phyloP scores from a whole-genome alignment of 2,113 vertebrate species.

The Rhea americana region DNA sequence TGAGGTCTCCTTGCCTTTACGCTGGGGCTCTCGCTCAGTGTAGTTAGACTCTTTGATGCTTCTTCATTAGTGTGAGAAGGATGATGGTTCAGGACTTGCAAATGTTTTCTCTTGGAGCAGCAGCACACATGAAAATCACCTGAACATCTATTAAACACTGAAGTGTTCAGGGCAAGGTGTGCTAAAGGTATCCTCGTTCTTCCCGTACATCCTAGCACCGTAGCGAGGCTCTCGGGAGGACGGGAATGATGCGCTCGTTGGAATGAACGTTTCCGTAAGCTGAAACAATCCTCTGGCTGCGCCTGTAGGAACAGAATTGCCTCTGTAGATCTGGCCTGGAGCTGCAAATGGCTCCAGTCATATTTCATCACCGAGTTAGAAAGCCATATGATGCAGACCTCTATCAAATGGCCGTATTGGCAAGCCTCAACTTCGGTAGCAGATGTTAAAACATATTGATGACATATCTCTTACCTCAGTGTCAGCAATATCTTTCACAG shows the following conservation, averaged over 20 bases:
- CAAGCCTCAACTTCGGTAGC: neutral
- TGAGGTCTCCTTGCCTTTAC: neutral
- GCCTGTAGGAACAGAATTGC: neutral
- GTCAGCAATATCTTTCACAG: neutral
- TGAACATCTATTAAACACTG: neutral
- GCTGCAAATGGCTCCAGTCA: neutral
- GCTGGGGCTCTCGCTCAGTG: neutral
- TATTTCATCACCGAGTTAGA: accelerated
- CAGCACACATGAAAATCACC: neutral
- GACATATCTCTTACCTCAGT: neutral
- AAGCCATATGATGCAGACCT: neutral
- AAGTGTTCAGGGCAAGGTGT: neutral
- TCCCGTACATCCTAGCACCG: neutral
- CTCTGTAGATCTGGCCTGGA: neutral
- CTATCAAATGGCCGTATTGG: neutral
- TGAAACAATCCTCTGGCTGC: neutral
- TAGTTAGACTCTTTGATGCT: neutral
- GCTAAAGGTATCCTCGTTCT: neutral
- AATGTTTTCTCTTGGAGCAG: neutral
- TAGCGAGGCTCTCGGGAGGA: neutral
- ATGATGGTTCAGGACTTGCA: neutral
- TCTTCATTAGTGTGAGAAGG: neutral
- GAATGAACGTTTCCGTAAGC: neutral
- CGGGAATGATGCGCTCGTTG: accelerated
- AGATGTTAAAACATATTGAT: neutral